Conservation (phyloP, 2,113 vertebrate genomes). For the Bufo gargarizans region DNA sequence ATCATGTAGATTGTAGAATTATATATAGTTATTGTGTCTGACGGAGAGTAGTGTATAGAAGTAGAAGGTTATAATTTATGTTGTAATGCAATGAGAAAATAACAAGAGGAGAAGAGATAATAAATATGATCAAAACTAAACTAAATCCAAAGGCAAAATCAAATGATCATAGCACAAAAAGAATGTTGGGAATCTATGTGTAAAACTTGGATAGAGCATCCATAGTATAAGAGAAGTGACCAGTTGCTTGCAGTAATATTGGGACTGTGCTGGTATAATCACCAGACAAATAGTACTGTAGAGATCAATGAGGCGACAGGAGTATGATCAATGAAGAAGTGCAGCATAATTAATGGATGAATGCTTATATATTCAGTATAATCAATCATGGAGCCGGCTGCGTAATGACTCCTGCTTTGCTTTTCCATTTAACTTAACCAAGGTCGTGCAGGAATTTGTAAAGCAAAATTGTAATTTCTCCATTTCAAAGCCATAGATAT, state of each 20-base stretch:
- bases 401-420: background rate
- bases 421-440: background rate
- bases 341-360: background rate
- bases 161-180: background rate
- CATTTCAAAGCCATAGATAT: background rate
- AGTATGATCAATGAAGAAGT: background rate
- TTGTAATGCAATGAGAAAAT: background rate
- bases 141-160: background rate
- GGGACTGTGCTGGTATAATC: background rate
- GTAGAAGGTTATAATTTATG: background rate
- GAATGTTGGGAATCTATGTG: background rate
- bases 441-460: background rate
- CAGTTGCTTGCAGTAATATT: background rate
- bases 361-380: background rate
- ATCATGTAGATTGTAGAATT: background rate
- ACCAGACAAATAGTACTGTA: background rate
- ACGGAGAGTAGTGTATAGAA: background rate
- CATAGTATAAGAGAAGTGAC: background rate
- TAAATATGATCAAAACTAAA: background rate
- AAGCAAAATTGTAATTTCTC: background rate
- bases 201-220: background rate
- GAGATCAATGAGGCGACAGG: background rate
- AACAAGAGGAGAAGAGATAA: background rate
- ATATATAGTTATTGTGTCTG: background rate
- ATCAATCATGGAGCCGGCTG: background rate